phyloP scores from a whole-genome alignment of 2,113 vertebrate species.

The Cacatua alba region DNA sequence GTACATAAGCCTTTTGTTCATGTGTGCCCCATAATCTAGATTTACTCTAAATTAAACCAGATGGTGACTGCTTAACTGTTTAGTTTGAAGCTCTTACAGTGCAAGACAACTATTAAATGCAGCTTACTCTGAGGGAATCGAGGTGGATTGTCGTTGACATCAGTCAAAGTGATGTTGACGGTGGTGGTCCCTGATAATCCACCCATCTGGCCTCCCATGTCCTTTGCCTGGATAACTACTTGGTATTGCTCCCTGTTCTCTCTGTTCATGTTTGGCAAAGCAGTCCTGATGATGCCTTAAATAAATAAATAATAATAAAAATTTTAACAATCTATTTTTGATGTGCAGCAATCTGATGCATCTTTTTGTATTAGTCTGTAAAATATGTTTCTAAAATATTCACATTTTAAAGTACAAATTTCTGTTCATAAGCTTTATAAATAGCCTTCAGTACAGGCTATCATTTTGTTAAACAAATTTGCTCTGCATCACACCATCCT shows the following conservation, averaged over 20 bases:
- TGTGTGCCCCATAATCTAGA: slow-evolving; percentile 43
- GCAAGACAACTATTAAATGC: slow-evolving; percentile 15
- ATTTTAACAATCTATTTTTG: background rate
- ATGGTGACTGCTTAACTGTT: slow-evolving; percentile 42
- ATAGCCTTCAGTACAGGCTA: background rate
- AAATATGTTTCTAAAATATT: background rate
- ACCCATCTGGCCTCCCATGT: slow-evolving; percentile 87
- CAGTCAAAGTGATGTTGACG: slow-evolving; percentile 82
- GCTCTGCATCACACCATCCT: background rate
- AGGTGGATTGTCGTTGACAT: slow-evolving; percentile 85
- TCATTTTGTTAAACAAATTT: background rate
- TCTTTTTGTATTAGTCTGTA: background rate
- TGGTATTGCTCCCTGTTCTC: slow-evolving; percentile 84
- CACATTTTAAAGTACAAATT: background rate
- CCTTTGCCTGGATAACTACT: slow-evolving; percentile 85
- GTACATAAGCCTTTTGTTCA: slow-evolving; percentile 40
- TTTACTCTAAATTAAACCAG: slow-evolving; percentile 66
- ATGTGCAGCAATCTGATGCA: background rate
- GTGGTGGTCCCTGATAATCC: slow-evolving; percentile 83
- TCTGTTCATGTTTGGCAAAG: slow-evolving; percentile 84
- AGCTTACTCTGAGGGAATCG: slow-evolving; percentile 84
- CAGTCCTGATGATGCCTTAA: slow-evolving; percentile 82
- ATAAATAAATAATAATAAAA: background rate
- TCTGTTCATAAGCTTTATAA: background rate
- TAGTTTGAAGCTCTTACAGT: slow-evolving; percentile 4